Percentiles rank a stretch among this genome's conserved stretches.
Evolutionary conservation across 2,113 vertebrate species (phyloP).

Genomic region (pig (Sus scrofa)): T2T-Sscrofa CM000812.6:255828001-255828500

Average conservation of each 20-base stretch:
- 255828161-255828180: neutral
- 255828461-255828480: neutral
- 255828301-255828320: neutral
- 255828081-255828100: neutral
- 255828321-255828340: neutral
- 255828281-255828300: neutral
- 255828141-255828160: neutral
- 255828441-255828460: neutral
- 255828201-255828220: neutral
- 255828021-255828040: neutral
- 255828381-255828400: neutral
- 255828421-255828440: neutral
- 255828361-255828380: neutral
- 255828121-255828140: neutral
- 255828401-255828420: neutral
- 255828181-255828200: neutral
- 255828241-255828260: neutral
- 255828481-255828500: neutral
- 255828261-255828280: neutral
- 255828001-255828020: neutral
- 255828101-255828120: neutral
- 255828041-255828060: neutral
- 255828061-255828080: slow-evolving; percentile 22
- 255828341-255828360: neutral
- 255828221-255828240: neutral